A percentile compares a stretch with the other conserved stretches of the same genome.
Conservation (phyloP, 2,797 vertebrate species). For the Podarcis lilfordi region DNA sequence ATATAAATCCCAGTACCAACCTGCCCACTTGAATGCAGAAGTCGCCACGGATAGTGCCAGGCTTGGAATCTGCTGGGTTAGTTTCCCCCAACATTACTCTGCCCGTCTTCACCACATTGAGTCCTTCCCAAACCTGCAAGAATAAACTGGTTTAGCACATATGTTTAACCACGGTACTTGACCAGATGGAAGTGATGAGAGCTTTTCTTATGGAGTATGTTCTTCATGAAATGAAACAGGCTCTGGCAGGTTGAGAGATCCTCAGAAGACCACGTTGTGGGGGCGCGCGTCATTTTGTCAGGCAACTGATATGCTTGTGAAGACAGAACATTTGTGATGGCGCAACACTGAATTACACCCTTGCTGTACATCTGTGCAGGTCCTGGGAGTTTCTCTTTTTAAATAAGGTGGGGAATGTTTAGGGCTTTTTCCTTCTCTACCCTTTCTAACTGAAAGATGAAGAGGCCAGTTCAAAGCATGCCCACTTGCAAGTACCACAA, state of each 20-base stretch:
- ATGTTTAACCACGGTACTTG: neutral
- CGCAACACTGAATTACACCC: too few relatives aligned
- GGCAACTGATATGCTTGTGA: too few relatives aligned
- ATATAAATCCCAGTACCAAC: conserved; percentile 72
- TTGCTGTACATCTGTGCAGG: neutral
- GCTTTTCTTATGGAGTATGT: neutral
- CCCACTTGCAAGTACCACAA: neutral
- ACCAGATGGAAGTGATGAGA: neutral
- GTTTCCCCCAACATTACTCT: conserved; percentile 93
- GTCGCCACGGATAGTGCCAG: conserved; percentile 94
- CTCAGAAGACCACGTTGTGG: too few relatives aligned
- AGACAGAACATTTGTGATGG: too few relatives aligned
- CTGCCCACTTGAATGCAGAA: conserved; percentile 92
- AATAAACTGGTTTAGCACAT: neutral
- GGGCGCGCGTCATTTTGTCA: too few relatives aligned
- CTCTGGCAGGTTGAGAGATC: too few relatives aligned
- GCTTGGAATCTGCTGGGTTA: conserved; percentile 91
- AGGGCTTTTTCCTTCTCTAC: neutral
- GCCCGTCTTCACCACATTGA: conserved; percentile 89
- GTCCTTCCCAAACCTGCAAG: conserved; percentile 91
- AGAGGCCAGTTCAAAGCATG: neutral
- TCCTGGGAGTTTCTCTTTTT: neutral
- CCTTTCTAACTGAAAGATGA: neutral
- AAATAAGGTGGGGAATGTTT: neutral
- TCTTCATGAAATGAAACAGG: neutral